A percentile compares a stretch with the other conserved stretches of the same genome.
phyloP scores from a whole-genome alignment of 2,113 vertebrate genomes.

The Crypturellus undulatus region DNA sequence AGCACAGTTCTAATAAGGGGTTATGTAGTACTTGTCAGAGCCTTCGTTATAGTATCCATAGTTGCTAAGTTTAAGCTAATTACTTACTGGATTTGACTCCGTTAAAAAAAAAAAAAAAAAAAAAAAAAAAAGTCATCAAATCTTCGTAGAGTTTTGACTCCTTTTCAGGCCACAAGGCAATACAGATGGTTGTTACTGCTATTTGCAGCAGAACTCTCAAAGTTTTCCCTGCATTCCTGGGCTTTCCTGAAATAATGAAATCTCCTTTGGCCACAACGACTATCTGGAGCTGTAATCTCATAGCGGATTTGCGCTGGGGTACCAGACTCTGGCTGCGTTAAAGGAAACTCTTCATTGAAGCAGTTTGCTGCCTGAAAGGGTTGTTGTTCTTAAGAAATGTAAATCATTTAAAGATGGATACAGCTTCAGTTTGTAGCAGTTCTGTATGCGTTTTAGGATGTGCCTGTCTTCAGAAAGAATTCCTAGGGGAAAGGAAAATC shows the following conservation, averaged over 20 bases:
- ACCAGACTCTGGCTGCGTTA: neutral
- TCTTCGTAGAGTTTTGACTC: neutral
- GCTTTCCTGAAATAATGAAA: neutral
- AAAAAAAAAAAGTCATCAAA: no score
- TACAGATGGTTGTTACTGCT: neutral
- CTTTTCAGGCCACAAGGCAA: neutral
- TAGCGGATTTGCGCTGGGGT: neutral
- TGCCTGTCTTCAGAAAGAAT: slow-evolving; percentile 56
- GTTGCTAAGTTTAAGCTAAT: neutral
- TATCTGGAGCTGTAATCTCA: neutral
- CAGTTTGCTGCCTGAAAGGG: neutral
- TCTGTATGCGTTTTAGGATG: slow-evolving; percentile 50
- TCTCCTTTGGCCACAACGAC: neutral
- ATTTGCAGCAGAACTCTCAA: neutral
- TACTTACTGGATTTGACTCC: neutral
- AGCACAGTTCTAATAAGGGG: neutral
- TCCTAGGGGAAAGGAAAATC: slow-evolving; percentile 36
- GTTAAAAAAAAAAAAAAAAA: neutral
- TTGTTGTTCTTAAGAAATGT: neutral
- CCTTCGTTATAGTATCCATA: neutral
- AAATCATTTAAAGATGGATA: slow-evolving; percentile 12
- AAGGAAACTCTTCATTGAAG: neutral
- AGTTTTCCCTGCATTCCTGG: neutral
- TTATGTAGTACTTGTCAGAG: neutral
- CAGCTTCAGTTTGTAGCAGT: neutral